Percentiles rank a stretch among this genome's conserved stretches.
Conservation (phyloP, 2,888 invertebrate species). For the Aphodius granarius region DNA sequence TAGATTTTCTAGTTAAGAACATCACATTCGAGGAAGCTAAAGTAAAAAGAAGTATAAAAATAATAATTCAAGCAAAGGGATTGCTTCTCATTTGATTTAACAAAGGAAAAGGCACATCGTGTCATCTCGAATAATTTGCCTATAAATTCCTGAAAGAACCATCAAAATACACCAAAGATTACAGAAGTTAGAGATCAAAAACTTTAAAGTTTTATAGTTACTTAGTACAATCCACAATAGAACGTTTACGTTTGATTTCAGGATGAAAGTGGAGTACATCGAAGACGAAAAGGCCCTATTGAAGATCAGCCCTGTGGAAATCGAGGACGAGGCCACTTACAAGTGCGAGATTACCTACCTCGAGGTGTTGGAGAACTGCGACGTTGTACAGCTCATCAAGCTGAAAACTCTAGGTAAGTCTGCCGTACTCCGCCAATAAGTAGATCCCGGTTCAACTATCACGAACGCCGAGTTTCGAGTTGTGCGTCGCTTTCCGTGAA, state of each 20-base stretch:
- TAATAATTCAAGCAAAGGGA: no score
- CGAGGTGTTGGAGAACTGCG: conserved; percentile 77
- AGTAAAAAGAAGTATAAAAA: no score
- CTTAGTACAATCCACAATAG: not conserved
- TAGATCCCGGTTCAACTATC: not conserved
- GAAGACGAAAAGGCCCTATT: conserved; percentile 69
- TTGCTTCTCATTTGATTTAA: no score
- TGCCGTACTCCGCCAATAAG: conserved; percentile 14
- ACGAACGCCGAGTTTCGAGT: not conserved
- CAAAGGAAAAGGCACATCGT: no score
- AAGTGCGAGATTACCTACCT: conserved; percentile 83
- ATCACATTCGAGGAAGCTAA: no score
- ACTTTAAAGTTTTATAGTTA: no score
- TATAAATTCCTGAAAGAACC: no score
- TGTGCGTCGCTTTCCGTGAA: not conserved
- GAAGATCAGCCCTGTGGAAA: conserved; percentile 67
- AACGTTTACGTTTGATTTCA: conserved; percentile 52
- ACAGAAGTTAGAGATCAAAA: no score
- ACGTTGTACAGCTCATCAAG: conserved; percentile 78
- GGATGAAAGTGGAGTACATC: conserved; percentile 70
- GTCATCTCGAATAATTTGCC: no score
- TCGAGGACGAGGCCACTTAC: conserved; percentile 78
- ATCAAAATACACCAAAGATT: no score
- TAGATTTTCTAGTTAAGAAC: no score
- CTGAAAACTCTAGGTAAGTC: conserved; percentile 78